Percentiles rank a stretch among this genome's conserved stretches.
Conservation (phyloP, 2,113 vertebrate species). For the Pongo abelii region DNA sequence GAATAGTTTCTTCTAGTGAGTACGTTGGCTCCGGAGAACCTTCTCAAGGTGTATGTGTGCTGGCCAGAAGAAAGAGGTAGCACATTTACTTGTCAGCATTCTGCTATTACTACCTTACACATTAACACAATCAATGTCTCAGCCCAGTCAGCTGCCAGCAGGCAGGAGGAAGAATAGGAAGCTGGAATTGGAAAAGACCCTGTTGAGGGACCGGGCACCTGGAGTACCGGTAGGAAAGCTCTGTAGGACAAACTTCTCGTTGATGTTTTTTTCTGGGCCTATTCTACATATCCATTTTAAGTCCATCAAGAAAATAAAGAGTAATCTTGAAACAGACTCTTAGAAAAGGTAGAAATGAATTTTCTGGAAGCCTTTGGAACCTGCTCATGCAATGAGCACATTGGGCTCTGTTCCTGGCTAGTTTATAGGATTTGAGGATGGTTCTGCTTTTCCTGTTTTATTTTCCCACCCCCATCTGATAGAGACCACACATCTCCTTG, state of each 20-base stretch:
- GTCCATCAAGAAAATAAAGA: neutral
- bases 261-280: neutral
- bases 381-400: neutral
- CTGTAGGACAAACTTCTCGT: neutral
- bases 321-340: neutral
- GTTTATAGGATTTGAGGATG: neutral
- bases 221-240: neutral
- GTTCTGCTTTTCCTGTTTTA: neutral
- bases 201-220: fast-evolving
- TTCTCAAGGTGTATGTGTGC: neutral
- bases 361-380: neutral
- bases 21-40: neutral
- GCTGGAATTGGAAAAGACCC: neutral
- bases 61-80: neutral
- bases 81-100: neutral
- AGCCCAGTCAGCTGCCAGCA: neutral
- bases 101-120: neutral
- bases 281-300: neutral
- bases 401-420: neutral
- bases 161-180: neutral
- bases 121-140: neutral
- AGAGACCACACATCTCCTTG: neutral
- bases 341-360: neutral
- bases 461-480: neutral
- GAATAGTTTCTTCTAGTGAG: neutral